A percentile compares a stretch with the other conserved stretches of the same genome.
These are phyloP conservation scores for Meandrusa payeni DNA, from an alignment of 2,888 invertebrate species.

Conservation along the genomic window DNA sequence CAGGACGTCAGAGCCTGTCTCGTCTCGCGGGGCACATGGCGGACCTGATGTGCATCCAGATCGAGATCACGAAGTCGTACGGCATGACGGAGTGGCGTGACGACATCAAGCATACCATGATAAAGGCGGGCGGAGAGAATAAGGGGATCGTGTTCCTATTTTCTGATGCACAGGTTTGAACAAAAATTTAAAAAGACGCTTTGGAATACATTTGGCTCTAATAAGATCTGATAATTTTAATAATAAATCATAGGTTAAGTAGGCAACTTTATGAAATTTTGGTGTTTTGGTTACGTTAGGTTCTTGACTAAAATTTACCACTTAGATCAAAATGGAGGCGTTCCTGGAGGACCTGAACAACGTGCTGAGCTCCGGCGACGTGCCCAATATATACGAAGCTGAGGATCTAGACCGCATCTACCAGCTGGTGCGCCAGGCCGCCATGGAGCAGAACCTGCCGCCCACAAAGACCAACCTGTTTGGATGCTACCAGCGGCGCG, in stretches of 20 bases:
- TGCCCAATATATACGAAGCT: constrained; percentile 91
- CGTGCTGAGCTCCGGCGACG: constrained; percentile 92
- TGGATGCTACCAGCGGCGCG: constrained; percentile 89
- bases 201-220: too few species aligned
- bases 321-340: constrained; percentile 90
- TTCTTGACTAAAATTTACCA: constrained; percentile 14
- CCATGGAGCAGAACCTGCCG: constrained; percentile 86
- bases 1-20: constrained; percentile 92
- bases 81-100: constrained; percentile 91
- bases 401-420: constrained; percentile 90
- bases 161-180: constrained; percentile 91
- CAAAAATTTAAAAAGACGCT: too few species aligned
- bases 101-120: constrained; percentile 89
- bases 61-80: constrained; percentile 91
- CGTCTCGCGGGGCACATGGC: constrained; percentile 88
- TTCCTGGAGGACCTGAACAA: constrained; percentile 95
- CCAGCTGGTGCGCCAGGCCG: constrained; percentile 86
- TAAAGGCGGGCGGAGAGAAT: constrained; percentile 88
- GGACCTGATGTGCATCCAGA: constrained; percentile 88
- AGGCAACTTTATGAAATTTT: too few species aligned
- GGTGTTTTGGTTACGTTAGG: too few species aligned
- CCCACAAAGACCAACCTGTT: constrained; percentile 93
- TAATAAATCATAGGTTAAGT: too few species aligned
- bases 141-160: constrained; percentile 92
- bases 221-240: too few species aligned